Conservation (phyloP, 2,797 vertebrate genomes). For the Pteropus rufus region DNA sequence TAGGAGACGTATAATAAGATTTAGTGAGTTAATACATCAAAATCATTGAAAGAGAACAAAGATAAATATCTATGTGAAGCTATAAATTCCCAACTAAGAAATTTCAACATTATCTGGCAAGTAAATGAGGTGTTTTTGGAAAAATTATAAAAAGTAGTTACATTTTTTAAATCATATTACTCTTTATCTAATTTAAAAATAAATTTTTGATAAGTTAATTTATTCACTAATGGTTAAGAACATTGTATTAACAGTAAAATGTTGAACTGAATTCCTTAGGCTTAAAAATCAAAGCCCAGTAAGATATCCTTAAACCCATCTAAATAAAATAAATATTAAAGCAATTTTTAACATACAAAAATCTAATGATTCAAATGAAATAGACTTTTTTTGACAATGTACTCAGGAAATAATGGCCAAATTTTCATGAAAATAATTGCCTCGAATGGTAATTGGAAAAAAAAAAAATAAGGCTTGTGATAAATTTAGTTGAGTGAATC, state of each 20-base stretch:
- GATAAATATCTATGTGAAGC: background rate
- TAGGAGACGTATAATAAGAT: background rate
- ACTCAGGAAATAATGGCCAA: background rate
- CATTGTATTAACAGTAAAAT: background rate
- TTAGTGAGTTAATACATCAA: background rate
- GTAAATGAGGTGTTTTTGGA: background rate
- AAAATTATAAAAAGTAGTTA: background rate
- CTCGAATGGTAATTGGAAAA: background rate
- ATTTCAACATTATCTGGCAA: background rate
- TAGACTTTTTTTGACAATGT: background rate
- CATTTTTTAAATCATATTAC: background rate
- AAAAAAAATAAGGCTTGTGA: background rate
- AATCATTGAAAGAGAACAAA: background rate
- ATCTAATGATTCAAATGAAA: slow-evolving; percentile 42
- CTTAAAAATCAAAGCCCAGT: slow-evolving; percentile 21
- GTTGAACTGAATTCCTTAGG: background rate
- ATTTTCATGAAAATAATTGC: slow-evolving; percentile 3
- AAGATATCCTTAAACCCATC: background rate
- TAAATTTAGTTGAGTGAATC: slow-evolving; percentile 14
- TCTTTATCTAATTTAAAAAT: slow-evolving; percentile 16
- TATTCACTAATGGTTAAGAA: background rate
- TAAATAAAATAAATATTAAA: slow-evolving; percentile 39
- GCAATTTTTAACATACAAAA: slow-evolving; percentile 14
- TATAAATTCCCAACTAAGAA: background rate
- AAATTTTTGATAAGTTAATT: slow-evolving; percentile 27